Evolutionary conservation across 2,888 invertebrate species (phyloP).

Genomic region (Harpalus rubripes): DNA sequence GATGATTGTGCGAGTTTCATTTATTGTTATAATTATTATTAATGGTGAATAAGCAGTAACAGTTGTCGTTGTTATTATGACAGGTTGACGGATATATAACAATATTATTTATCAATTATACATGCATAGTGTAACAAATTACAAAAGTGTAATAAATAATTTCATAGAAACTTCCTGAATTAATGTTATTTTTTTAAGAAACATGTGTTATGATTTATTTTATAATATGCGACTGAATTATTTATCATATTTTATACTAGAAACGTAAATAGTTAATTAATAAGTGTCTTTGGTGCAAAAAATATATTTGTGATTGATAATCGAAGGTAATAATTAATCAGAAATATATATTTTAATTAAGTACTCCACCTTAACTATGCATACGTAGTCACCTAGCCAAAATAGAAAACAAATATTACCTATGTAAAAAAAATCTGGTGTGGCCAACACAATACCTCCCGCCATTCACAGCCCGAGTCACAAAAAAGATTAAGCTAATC

Average conservation of each 20-base stretch:
- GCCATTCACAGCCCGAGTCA: no score
- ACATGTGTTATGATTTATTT: not conserved
- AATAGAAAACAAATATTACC: not conserved
- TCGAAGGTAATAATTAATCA: not conserved
- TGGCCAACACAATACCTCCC: no score
- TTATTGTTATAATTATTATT: constrained; percentile 10
- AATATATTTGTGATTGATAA: not conserved
- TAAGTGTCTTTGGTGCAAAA: not conserved
- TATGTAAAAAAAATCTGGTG: no score
- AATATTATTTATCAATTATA: constrained; percentile 16
- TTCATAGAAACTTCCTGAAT: not conserved
- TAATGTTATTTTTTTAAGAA: not conserved
- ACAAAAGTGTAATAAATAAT: not conserved
- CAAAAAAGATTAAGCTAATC: no score
- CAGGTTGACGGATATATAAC: constrained; percentile 14
- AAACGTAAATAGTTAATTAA: constrained; percentile 22
- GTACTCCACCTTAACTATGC: not conserved
- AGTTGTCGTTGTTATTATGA: constrained; percentile 17
- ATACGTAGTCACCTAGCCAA: not conserved
- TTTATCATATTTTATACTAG: not conserved
- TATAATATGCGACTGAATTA: not conserved
- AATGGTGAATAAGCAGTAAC: constrained; percentile 2
- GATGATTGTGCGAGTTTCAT: constrained; percentile 35
- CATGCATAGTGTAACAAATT: not conserved
- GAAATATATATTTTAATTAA: not conserved